These are phyloP conservation scores for Torymus tubicola DNA, from an alignment of 2,888 invertebrate species.

Conservation along the genomic window DNA sequence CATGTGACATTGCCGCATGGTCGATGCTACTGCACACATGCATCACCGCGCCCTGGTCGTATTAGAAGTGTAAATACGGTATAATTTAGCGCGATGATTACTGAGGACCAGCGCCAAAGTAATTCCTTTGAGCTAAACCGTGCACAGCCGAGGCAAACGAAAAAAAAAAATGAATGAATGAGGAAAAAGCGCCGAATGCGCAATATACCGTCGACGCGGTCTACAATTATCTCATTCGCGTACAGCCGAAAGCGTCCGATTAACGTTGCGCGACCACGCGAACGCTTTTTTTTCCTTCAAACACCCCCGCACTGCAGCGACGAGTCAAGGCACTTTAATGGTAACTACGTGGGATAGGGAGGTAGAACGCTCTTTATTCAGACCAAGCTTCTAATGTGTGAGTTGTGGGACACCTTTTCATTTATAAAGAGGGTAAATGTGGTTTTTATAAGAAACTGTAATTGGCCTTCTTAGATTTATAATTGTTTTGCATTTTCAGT, in stretches of 20 bases:
- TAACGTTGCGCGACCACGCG: neutral
- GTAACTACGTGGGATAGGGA: no score
- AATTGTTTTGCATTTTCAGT: no score
- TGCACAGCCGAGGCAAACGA: neutral
- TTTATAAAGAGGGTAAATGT: no score
- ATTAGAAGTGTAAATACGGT: constrained; percentile 71
- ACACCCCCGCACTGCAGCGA: no score
- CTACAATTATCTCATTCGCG: constrained; percentile 34
- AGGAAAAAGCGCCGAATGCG: constrained; percentile 4
- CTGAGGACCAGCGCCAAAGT: constrained; percentile 63
- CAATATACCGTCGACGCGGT: neutral
- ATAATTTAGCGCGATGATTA: constrained; percentile 69
- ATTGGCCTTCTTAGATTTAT: no score
- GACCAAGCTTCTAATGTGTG: no score
- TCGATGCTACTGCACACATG: constrained; percentile 50
- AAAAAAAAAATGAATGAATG: neutral
- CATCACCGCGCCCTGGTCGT: constrained; percentile 62
- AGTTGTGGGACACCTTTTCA: no score
- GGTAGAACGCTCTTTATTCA: no score
- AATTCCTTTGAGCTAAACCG: constrained; percentile 63
- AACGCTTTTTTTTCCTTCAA: no score
- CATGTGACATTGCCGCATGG: constrained; percentile 63
- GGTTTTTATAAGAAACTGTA: no score
- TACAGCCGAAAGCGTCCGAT: constrained; percentile 2
- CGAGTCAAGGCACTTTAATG: no score